A percentile compares a stretch with the other conserved stretches of the same genome.
Conservation (phyloP, 2,797 vertebrate species). For the Danio kyathit region DNA sequence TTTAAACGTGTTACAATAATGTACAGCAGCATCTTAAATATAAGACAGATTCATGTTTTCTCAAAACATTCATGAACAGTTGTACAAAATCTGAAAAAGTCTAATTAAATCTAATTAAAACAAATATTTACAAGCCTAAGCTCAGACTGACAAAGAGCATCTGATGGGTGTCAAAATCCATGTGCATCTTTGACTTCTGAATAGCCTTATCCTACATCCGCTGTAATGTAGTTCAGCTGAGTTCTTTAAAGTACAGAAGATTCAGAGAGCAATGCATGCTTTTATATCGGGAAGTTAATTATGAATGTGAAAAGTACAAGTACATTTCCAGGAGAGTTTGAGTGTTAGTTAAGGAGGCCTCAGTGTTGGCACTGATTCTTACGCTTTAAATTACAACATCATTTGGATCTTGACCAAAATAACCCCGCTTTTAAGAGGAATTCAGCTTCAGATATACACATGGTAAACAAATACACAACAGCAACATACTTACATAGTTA, state of each 20-base stretch:
- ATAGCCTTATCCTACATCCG: slow-evolving; percentile 70
- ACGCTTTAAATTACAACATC: neutral
- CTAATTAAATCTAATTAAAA: slow-evolving; percentile 1
- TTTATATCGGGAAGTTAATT: neutral
- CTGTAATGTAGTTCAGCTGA: slow-evolving; percentile 53
- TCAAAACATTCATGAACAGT: slow-evolving; percentile 40
- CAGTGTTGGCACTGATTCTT: neutral
- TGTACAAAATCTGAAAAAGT: slow-evolving; percentile 43
- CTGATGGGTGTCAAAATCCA: slow-evolving; percentile 60
- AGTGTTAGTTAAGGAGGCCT: neutral
- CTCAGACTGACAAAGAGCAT: slow-evolving; percentile 62
- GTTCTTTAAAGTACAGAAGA: neutral
- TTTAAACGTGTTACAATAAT: slow-evolving; percentile 61
- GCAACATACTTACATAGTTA: neutral
- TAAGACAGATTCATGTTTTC: slow-evolving; percentile 65
- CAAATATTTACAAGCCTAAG: slow-evolving; percentile 51
- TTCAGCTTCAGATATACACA: neutral
- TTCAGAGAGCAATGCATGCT: neutral
- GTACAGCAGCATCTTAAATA: slow-evolving; percentile 68
- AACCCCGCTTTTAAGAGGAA: neutral
- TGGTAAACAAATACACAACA: neutral
- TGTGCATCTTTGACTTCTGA: slow-evolving; percentile 67
- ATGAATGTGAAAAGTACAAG: neutral
- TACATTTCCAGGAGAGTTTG: neutral
- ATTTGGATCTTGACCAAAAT: neutral